Conservation (phyloP, 2,797 vertebrate species). For the Enteromius viviparus region DNA sequence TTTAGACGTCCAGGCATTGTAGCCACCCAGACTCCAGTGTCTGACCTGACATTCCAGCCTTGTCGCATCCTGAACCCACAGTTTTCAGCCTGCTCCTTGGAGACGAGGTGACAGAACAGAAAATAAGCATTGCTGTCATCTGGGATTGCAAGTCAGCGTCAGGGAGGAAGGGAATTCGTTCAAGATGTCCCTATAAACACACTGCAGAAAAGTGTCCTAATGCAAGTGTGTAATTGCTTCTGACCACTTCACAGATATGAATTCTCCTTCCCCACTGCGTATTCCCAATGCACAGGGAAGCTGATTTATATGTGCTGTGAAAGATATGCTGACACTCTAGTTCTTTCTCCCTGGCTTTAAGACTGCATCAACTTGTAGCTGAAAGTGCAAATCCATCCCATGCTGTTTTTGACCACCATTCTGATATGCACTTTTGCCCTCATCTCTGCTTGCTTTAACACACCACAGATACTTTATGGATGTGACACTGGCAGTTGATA, state of each 20-base stretch:
- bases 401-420: conserved; percentile 13
- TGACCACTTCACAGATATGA: conserved; percentile 21
- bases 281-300: conserved; percentile 25
- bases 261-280: conserved; percentile 13
- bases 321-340: conserved; percentile 32
- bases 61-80: conserved; percentile 29
- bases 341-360: conserved; percentile 31
- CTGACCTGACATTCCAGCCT: conserved; percentile 34
- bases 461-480: conserved; percentile 32
- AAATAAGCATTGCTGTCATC: conserved; percentile 51
- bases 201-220: conserved; percentile 8
- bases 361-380: conserved; percentile 31
- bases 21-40: conserved; percentile 32
- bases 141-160: conserved; percentile 34
- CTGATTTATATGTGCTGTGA: conserved; percentile 26
- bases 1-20: background rate
- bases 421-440: background rate
- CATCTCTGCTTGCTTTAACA: background rate
- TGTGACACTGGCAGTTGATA: conserved; percentile 33
- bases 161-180: conserved; percentile 34
- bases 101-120: conserved; percentile 51
- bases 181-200: conserved; percentile 34
- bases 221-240: conserved; percentile 31
- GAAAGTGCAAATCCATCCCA: conserved; percentile 40
- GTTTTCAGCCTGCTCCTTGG: conserved; percentile 43